Percentiles rank a stretch among this genome's conserved stretches.
phyloP scores from a whole-genome alignment of 2,888 invertebrate genomes.

The Mythimna loreyi region DNA sequence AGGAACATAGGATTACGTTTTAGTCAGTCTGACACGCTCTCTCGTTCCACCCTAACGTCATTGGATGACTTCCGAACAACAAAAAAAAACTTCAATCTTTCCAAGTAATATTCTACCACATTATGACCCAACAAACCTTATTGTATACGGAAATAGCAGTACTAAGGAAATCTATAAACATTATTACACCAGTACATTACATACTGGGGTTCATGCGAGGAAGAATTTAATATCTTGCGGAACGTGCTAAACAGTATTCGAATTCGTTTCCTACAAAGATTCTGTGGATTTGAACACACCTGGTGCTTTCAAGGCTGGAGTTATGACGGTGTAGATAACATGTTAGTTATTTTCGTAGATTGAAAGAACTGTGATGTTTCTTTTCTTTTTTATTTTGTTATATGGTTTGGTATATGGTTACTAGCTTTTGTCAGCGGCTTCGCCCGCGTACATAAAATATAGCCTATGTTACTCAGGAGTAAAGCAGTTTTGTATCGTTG shows the following conservation, averaged over 20 bases:
- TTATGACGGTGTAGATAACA: not conserved
- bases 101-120: not conserved
- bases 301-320: slow-evolving; percentile 6
- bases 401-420: no score
- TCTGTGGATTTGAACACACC: slow-evolving; percentile 18
- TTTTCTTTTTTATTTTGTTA: no score
- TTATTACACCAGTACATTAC: slow-evolving; percentile 28
- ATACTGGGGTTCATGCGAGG: slow-evolving; percentile 21
- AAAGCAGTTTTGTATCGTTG: no score
- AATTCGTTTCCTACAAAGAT: slow-evolving; percentile 21
- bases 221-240: slow-evolving; percentile 55
- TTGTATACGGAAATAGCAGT: slow-evolving; percentile 3
- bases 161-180: slow-evolving; percentile 18
- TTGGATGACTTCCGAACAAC: no score
- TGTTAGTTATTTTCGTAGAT: not conserved
- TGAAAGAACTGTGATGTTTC: not conserved
- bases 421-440: no score
- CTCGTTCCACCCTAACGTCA: no score
- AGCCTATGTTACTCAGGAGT: no score
- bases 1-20: no score
- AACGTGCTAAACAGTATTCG: slow-evolving; percentile 19
- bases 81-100: not conserved
- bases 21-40: no score
- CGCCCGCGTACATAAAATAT: no score
- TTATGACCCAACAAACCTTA: slow-evolving; percentile 12